Conservation (phyloP, 2,113 vertebrate genomes). For the Chloropsis hardwickii region DNA sequence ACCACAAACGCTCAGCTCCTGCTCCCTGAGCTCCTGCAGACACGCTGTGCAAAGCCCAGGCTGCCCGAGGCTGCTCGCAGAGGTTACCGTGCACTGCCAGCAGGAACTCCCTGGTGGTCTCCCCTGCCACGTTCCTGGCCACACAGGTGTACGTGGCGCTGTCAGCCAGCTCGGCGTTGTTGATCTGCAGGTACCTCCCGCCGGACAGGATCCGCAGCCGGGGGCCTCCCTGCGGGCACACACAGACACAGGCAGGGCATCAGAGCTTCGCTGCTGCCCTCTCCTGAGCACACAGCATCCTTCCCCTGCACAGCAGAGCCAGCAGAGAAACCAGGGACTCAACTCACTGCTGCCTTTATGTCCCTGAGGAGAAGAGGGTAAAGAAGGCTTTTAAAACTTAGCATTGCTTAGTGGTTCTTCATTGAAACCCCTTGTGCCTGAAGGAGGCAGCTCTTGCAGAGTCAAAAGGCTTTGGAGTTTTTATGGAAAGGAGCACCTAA, state of each 20-base stretch:
- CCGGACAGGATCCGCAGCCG: slow-evolving; percentile 86
- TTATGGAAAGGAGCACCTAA: background rate
- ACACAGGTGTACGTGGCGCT: slow-evolving; percentile 87
- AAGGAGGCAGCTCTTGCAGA: background rate
- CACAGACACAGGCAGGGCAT: slow-evolving; percentile 10
- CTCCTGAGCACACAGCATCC: background rate
- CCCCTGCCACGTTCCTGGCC: slow-evolving; percentile 90
- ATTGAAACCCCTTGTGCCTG: background rate
- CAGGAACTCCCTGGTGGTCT: slow-evolving; percentile 83
- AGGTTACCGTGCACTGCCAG: slow-evolving; percentile 86
- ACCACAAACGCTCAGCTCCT: background rate
- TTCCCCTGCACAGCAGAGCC: background rate
- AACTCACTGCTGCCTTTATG: background rate
- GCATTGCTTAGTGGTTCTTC: background rate
- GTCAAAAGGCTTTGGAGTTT: background rate
- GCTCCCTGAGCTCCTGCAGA: background rate
- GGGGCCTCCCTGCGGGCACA: slow-evolving; percentile 76
- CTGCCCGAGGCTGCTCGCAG: background rate
- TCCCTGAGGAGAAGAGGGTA: background rate
- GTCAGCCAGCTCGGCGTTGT: slow-evolving; percentile 85
- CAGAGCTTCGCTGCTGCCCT: background rate
- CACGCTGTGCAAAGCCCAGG: background rate
- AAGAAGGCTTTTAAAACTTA: background rate
- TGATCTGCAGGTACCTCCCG: slow-evolving; percentile 93
- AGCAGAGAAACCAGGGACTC: background rate